Evolutionary conservation across 2,888 invertebrate genomes (phyloP), one percentile per base, ranked within the genome.

Genomic region (Melinaea menophilus): DNA sequence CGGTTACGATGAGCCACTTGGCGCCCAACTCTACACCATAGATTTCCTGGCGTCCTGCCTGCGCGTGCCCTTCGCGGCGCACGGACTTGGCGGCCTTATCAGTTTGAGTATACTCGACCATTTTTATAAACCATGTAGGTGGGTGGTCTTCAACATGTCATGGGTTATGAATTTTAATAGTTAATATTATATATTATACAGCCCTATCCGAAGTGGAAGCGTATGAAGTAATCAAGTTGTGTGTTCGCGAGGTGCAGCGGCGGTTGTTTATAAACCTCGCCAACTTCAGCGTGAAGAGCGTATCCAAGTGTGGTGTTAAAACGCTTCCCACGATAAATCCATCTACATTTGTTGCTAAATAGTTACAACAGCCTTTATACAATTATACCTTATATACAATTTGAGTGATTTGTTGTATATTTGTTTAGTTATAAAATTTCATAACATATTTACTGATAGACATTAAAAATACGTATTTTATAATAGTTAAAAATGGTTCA

Each of bases 11-110:
- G 94, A 95, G 47, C 88, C 90, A 33, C 92, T 92, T 1, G 95
- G 96, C 0, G 94, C 97, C 0, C 95, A 96, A 76, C 90, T 99
- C 11, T 97, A 95, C 80, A 96, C 94, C 76, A 93, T 99, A 83
- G 99, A 99, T 85, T 97, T 97, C 79, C 87, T 99, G 77, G 99
- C 96, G 1, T 95, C 97, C 7, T 92, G 95, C 58, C 92, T 96
- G 48, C 94, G 94, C 73, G 92, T 97, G 9, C 96, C 97, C 31
- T 98, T 94, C 82, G 96, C 95, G 56, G 94, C 95, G 7, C 98
- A 99, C 81, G 99, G 99, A 4, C 97, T 98, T 82, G 98, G 98
- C 51, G 97, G 97, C 1, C 93, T 95, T 75, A 96, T 99, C 79
- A 94, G 96, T 47, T 90, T 96, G 63, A 94, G 96, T 67, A 95